A percentile compares a stretch with the other conserved stretches of the same genome.
Evolutionary conservation across 2,113 vertebrate species (phyloP).

Genomic region (Seriola dumerili): DNA sequence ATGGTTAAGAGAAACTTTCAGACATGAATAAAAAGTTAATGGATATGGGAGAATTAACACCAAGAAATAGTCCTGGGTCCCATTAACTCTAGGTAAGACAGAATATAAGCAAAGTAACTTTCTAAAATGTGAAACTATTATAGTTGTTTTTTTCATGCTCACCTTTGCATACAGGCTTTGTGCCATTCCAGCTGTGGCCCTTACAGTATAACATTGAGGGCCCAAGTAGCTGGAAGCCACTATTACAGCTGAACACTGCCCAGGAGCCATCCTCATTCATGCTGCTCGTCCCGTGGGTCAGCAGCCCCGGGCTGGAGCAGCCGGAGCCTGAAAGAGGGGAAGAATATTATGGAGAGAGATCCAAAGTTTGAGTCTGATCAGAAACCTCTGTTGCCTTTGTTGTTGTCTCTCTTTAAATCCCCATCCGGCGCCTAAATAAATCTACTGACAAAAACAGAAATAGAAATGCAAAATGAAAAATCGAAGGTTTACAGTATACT

Average conservation of each 20-base stretch:
- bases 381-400: too few relatives aligned
- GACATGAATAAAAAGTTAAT: not conserved
- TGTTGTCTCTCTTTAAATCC: too few relatives aligned
- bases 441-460: not conserved
- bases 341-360: not conserved
- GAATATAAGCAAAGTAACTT: too few relatives aligned
- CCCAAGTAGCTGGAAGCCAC: constrained; percentile 76
- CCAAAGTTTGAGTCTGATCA: not conserved
- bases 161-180: constrained; percentile 82
- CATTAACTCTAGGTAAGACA: too few relatives aligned
- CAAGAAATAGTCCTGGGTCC: too few relatives aligned
- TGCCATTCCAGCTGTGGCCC: constrained; percentile 78
- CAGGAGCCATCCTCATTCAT: constrained; percentile 69
- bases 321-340: constrained; percentile 64
- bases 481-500: not conserved
- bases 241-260: constrained; percentile 69
- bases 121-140: too few relatives aligned
- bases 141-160: not conserved
- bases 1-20: not conserved
- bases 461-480: not conserved
- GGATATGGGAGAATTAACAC: too few relatives aligned
- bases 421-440: not conserved
- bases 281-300: constrained; percentile 67
- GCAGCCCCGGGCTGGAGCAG: constrained; percentile 62
- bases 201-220: constrained; percentile 77